These are phyloP conservation scores for Tenthredo distinguenda DNA, from an alignment of 2,888 invertebrate species.

Conservation along the genomic window DNA sequence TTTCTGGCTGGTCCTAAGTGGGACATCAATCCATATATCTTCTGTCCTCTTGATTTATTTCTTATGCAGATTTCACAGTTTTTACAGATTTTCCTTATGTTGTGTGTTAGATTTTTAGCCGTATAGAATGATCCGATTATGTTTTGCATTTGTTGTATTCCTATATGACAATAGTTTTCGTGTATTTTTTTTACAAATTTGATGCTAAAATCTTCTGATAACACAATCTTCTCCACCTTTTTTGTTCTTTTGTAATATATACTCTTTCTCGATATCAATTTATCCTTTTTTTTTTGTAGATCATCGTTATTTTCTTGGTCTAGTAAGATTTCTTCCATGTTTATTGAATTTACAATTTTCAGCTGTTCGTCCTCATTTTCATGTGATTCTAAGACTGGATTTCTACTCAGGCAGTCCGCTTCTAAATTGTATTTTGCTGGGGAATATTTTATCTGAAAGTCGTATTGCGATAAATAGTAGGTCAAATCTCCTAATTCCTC, in stretches of 20 bases:
- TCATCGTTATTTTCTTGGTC: background rate
- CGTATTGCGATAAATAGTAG: conserved; percentile 55
- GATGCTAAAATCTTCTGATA: background rate
- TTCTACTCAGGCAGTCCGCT: background rate
- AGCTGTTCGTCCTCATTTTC: conserved; percentile 58
- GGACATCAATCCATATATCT: background rate
- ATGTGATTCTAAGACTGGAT: conserved; percentile 61
- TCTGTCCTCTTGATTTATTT: conserved; percentile 13
- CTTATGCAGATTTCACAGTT: conserved; percentile 11
- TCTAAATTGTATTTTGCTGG: conserved; percentile 52
- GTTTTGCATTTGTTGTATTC: conserved; percentile 5
- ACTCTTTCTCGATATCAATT: background rate
- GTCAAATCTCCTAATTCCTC: conserved; percentile 47
- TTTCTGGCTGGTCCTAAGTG: conserved; percentile 16
- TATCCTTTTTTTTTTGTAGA: background rate
- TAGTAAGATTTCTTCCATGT: background rate
- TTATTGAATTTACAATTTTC: conserved; percentile 16
- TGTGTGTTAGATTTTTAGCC: conserved; percentile 10
- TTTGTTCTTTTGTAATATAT: background rate
- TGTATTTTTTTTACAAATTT: conserved; percentile 4
- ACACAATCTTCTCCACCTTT: background rate
- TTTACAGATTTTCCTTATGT: no score
- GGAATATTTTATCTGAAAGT: conserved; percentile 53
- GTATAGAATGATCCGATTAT: conserved; percentile 2
- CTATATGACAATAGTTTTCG: conserved; percentile 18